These are phyloP conservation scores for Spinus pinus DNA, from an alignment of 2,797 vertebrate species.

Conservation along the genomic window DNA sequence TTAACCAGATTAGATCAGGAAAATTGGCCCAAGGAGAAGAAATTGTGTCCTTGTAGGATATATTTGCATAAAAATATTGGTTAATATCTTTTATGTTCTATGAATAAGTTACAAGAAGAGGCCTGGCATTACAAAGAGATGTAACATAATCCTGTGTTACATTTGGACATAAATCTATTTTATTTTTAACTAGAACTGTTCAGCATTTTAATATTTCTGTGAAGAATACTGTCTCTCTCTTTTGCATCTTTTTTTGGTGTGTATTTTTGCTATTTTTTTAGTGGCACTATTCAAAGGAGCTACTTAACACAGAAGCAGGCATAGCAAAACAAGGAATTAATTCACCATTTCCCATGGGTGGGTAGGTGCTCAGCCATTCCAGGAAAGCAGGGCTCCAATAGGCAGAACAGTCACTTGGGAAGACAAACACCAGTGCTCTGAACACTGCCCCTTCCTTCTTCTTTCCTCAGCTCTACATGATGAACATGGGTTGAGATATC, in stretches of 20 bases:
- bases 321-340: background rate
- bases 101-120: background rate
- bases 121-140: background rate
- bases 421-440: fast-evolving
- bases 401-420: fast-evolving
- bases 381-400: background rate
- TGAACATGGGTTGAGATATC: background rate
- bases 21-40: background rate
- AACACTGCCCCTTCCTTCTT: fast-evolving
- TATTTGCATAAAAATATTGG: background rate
- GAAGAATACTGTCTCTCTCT: background rate
- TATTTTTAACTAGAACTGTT: background rate
- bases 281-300: background rate
- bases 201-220: background rate
- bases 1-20: background rate
- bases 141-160: background rate
- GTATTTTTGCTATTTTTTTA: background rate
- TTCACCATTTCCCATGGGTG: fast-evolving
- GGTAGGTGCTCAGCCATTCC: background rate
- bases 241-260: background rate
- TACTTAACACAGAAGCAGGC: background rate
- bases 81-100: background rate
- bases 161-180: background rate
- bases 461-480: background rate
- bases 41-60: background rate